These are phyloP conservation scores for Crocuta crocuta DNA, from an alignment of 2,113 vertebrate genomes.

Conservation along the genomic window DNA sequence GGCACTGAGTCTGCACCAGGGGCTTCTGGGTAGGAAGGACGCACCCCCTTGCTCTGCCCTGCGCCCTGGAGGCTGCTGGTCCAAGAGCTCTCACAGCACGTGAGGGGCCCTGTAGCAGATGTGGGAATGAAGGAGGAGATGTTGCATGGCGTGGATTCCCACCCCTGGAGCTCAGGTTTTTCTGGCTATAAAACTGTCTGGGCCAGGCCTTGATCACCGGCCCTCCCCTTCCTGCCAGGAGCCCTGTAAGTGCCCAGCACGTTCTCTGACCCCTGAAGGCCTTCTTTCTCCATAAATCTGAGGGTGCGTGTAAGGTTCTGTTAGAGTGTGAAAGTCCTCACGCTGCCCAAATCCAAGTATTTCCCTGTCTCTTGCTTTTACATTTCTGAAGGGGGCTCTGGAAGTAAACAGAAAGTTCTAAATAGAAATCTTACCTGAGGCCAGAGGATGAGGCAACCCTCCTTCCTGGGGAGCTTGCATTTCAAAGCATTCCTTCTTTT, in stretches of 20 bases:
- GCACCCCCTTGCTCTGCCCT: neutral
- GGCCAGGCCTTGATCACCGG: neutral
- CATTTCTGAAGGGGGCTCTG: too few species aligned
- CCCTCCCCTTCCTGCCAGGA: accelerated
- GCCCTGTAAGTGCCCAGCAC: neutral
- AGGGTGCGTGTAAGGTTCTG: neutral
- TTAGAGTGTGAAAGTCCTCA: neutral
- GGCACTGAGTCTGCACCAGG: too few species aligned
- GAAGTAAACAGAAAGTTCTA: neutral
- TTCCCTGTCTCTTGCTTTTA: neutral
- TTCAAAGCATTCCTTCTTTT: neutral
- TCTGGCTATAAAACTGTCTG: too few species aligned
- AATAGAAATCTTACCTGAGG: neutral
- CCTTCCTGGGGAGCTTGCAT: neutral
- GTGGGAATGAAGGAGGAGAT: neutral
- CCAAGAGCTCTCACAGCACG: neutral
- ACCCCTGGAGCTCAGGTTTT: neutral
- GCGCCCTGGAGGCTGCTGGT: neutral
- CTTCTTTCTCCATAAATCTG: too few species aligned
- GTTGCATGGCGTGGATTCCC: neutral
- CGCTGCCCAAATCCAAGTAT: accelerated
- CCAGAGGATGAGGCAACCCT: neutral
- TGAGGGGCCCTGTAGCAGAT: neutral
- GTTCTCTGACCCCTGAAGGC: neutral
- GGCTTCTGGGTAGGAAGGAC: neutral